phyloP scores from a whole-genome alignment of 2,888 invertebrate species.

The Polymixis flavicincta region DNA sequence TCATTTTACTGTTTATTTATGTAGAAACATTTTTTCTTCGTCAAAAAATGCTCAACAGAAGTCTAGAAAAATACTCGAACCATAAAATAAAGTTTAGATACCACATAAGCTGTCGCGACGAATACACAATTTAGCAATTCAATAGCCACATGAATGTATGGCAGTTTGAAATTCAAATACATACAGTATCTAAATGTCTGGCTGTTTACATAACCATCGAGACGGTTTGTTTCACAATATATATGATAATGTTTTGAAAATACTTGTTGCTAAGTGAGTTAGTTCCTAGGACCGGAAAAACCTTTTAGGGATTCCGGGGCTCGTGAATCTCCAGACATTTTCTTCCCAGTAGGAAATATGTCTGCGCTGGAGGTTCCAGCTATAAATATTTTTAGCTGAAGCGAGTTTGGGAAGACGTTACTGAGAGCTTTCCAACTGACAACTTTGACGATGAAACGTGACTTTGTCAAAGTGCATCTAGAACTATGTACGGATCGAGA shows the following conservation, averaged over 20 bases:
- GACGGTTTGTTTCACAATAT: conserved; percentile 29
- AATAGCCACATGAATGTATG: conserved; percentile 38
- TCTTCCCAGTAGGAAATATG: background rate
- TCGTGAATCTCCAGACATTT: background rate
- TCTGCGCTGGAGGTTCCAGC: background rate
- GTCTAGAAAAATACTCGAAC: conserved; percentile 7
- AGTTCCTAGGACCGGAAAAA: background rate
- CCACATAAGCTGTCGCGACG: conserved; percentile 23
- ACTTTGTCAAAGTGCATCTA: conserved; percentile 14
- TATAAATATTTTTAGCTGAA: background rate
- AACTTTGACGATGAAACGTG: conserved; percentile 4
- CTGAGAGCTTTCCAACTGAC: background rate
- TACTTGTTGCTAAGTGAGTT: conserved; percentile 17
- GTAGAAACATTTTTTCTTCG: background rate
- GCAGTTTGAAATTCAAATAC: conserved; percentile 52
- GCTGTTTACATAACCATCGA: conserved; percentile 38
- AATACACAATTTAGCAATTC: conserved; percentile 40
- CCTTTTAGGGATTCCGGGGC: background rate
- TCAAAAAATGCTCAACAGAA: background rate
- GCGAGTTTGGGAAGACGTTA: background rate
- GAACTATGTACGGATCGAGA: background rate
- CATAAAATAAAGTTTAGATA: conserved; percentile 24
- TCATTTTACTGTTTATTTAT: background rate
- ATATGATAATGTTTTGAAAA: conserved; percentile 27
- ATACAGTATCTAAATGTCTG: conserved; percentile 38